These are phyloP conservation scores for Latrodectus hesperus DNA, from an alignment of 2,888 invertebrate genomes.

Conservation along the genomic window DNA sequence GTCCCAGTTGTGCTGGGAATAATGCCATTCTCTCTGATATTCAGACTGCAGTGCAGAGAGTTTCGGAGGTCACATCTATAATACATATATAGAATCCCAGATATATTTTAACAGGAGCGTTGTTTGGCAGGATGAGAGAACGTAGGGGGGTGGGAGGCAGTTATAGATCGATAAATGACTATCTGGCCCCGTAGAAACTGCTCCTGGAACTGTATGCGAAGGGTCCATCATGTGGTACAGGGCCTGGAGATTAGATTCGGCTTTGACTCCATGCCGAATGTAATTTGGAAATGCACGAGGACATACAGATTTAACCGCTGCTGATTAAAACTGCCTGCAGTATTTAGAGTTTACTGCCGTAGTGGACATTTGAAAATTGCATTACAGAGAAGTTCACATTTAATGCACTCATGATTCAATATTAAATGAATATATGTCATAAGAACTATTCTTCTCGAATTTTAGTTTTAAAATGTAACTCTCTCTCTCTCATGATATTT, in stretches of 20 bases:
- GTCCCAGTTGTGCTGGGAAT: not conserved
- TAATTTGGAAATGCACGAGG: not conserved
- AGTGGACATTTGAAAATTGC: too few relatives aligned
- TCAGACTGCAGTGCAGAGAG: not conserved
- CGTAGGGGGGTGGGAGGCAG: not conserved
- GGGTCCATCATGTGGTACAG: not conserved
- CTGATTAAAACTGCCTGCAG: constrained; percentile 5
- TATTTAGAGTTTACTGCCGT: not conserved
- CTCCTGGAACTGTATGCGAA: not conserved
- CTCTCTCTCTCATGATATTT: too few relatives aligned
- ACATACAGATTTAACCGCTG: not conserved
- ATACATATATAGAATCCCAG: not conserved
- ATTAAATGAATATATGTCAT: too few relatives aligned
- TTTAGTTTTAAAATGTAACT: too few relatives aligned
- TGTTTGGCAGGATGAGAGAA: not conserved
- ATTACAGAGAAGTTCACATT: too few relatives aligned
- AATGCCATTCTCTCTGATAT: too few relatives aligned
- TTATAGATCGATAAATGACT: constrained; percentile 27
- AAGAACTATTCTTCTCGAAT: too few relatives aligned
- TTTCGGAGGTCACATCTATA: not conserved
- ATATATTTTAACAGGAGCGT: not conserved
- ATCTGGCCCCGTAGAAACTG: not conserved
- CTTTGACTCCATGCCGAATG: constrained; percentile 4
- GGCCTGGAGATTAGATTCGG: constrained; percentile 13
- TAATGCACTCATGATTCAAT: too few relatives aligned